Evolutionary conservation across 53 echinoderm and acorn worm species (phyloP), one percentile per base, ranked within the genome.

Genomic region (Arbacia lixula): DNA sequence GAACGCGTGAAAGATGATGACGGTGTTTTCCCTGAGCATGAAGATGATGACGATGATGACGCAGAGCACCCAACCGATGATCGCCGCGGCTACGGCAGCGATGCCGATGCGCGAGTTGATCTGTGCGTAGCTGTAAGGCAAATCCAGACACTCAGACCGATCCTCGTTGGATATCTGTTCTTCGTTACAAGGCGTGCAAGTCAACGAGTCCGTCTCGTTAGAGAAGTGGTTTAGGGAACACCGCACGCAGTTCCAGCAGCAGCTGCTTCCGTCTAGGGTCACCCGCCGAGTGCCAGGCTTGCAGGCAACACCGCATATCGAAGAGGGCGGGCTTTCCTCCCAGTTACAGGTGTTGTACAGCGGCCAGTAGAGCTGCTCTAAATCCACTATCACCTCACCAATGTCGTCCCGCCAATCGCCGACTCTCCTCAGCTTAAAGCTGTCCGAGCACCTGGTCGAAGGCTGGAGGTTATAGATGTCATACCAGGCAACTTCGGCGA

Each of bases 221-320:
- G 73, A 91, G 83, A 87, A 93, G 65, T 89, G 83, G 74, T 89
- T 86, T 11, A 80, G 83, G 0, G 68, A 85, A 69, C 98, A 97
- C 9, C 29, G 65, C 12, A 94, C 88, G 43, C 98, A 97, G 29
- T 92, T 76, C 98, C 98, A 97, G 66, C 98, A 97, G 69, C 98
- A 97, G 29, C 51, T 66, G 19, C 88, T 87, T 31, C 63, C 30
- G 32, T 91, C 84, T 25, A 66, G 30, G 61, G 86, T 50, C 12
- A 87, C 83, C 5, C 84, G 68, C 11, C 91, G 82, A 39, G 87
- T 76, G 5, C 98, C 98, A 1, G 92, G 90, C 17, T 56, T 46
- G 26, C 98, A 97, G 2, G 86, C 65, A 43, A 28, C 33, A n/a
- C 94, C 92, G 51, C 98, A 97, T 38, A 92, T 55, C 16, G 98